phyloP scores from a whole-genome alignment of 2,888 invertebrate species.

The Nomada goodeniana region DNA sequence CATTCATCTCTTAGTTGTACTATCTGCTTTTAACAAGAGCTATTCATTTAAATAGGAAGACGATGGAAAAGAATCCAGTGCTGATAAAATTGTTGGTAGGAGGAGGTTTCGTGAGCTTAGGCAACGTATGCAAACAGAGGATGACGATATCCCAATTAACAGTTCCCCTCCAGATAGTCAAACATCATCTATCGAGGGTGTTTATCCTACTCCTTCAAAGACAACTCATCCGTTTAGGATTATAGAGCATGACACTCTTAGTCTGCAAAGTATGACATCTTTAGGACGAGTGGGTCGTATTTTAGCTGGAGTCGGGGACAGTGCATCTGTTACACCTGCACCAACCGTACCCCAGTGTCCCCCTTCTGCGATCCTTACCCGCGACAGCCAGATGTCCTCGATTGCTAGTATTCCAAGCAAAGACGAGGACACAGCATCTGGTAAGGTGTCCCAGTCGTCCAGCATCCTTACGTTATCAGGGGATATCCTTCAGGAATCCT shows the following conservation, averaged over 20 bases:
- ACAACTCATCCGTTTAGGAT: conserved; percentile 92
- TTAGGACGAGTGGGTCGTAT: conserved; percentile 93
- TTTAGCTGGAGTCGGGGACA: conserved; percentile 87
- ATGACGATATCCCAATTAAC: conserved; percentile 90
- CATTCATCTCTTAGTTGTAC: too few relatives aligned
- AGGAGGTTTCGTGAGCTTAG: conserved; percentile 93
- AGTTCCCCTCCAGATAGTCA: conserved; percentile 91
- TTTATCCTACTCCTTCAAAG: conserved; percentile 88
- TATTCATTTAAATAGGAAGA: conserved; percentile 83
- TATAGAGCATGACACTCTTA: conserved; percentile 94
- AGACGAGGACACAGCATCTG: conserved; percentile 81
- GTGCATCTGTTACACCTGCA: conserved; percentile 76
- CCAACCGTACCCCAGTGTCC: conserved; percentile 73
- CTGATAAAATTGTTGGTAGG: conserved; percentile 86
- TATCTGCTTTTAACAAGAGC: background rate
- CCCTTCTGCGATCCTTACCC: conserved; percentile 70
- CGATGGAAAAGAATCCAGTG: conserved; percentile 74
- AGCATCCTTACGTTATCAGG: conserved; percentile 81
- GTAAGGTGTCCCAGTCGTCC: conserved; percentile 81
- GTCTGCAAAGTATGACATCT: conserved; percentile 95
- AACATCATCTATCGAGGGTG: conserved; percentile 91
- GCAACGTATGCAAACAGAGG: conserved; percentile 94
- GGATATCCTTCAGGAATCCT: conserved; percentile 78
- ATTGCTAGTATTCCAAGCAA: conserved; percentile 80
- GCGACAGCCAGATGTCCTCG: conserved; percentile 80